Conservation (phyloP, 2,113 vertebrate species). For the Rana temporaria region DNA sequence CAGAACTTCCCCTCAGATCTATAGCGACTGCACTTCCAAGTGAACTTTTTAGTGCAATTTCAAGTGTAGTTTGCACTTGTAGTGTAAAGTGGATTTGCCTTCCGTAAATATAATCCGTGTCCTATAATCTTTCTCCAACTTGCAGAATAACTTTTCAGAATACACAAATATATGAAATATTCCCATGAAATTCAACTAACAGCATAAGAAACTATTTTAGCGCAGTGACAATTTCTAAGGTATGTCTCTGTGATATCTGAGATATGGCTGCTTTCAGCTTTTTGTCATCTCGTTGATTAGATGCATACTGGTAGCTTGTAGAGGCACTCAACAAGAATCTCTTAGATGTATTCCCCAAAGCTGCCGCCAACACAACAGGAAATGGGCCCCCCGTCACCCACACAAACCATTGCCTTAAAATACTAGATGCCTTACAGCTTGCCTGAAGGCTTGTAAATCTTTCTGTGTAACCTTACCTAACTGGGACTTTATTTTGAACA, state of each 20-base stretch:
- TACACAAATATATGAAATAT: background rate
- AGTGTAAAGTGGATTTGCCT: too few relatives aligned
- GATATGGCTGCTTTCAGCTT: slow-evolving; percentile 13
- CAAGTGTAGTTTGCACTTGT: too few relatives aligned
- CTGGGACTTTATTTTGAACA: slow-evolving; percentile 53
- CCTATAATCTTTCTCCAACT: too few relatives aligned
- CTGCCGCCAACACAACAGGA: slow-evolving; percentile 54
- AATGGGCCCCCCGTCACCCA: slow-evolving; percentile 52
- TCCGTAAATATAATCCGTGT: too few relatives aligned
- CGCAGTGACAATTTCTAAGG: slow-evolving; percentile 1
- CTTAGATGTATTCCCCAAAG: slow-evolving; percentile 41
- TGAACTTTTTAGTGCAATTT: too few relatives aligned
- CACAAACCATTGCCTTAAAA: slow-evolving; percentile 60
- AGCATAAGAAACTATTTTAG: background rate
- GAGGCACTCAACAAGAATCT: background rate
- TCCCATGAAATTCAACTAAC: slow-evolving; percentile 1
- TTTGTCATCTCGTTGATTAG: slow-evolving; percentile 17
- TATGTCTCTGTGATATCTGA: slow-evolving; percentile 8
- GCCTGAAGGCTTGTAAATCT: slow-evolving; percentile 62
- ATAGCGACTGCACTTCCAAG: too few relatives aligned
- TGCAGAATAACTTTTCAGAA: background rate
- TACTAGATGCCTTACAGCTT: slow-evolving; percentile 52
- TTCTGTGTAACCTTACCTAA: slow-evolving; percentile 37
- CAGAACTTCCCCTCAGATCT: too few relatives aligned
- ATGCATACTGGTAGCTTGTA: background rate